Evolutionary conservation across 2,113 vertebrate genomes (phyloP).

Genomic region (Bufo bufo): DNA sequence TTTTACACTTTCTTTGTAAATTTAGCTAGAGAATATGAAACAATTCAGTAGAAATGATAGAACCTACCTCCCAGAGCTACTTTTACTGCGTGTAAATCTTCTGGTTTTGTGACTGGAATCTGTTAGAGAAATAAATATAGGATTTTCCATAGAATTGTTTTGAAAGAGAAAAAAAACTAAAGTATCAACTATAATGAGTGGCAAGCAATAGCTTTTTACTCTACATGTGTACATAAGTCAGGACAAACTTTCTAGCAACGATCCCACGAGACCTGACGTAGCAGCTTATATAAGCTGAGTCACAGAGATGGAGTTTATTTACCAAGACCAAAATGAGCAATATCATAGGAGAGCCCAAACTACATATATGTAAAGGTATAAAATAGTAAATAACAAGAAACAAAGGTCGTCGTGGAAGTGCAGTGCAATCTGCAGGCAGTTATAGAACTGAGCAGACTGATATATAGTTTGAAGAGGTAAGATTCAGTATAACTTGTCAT

Average conservation of each 20-base stretch:
- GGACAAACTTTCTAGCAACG: not conserved
- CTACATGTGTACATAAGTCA: not conserved
- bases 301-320: too few species aligned
- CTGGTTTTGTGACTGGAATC: conserved; percentile 23
- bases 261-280: not conserved
- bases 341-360: too few species aligned
- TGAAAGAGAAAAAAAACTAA: not conserved
- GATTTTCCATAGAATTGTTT: not conserved
- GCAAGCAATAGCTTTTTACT: not conserved
- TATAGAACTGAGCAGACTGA: too few species aligned
- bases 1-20: not conserved
- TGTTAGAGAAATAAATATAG: not conserved
- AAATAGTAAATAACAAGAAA: not conserved
- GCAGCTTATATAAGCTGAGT: too few species aligned
- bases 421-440: too few species aligned
- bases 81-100: conserved; percentile 52
- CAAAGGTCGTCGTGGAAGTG: not conserved
- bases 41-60: not conserved
- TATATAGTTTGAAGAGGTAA: too few species aligned
- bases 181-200: not conserved
- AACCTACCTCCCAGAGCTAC: conserved; percentile 62
- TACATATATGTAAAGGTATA: not conserved
- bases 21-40: not conserved
- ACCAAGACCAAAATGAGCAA: too few species aligned
- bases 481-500: too few species aligned